Evolutionary conservation across 2,113 vertebrate species (phyloP), one percentile per base, ranked within the genome.

Genomic region (Phylloscopus trochilus): DNA sequence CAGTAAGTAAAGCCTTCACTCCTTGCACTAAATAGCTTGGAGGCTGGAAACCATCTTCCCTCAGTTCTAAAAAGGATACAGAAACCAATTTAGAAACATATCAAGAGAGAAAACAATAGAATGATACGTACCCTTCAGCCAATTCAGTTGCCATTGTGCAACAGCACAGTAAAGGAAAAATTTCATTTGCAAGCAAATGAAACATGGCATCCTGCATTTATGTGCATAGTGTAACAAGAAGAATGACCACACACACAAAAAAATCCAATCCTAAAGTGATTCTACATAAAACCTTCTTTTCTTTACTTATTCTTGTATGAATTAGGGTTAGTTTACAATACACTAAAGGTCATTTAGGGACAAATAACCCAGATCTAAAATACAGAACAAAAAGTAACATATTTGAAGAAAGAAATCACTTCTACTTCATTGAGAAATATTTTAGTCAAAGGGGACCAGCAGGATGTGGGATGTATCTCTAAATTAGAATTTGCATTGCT

Each of bases 1-100:
- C 99, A 91, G 97, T 93, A 87, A 99, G 99, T 98, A 99, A 98
- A 96, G 99, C 98, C 97, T 99, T 99, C 82, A 99, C 98, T 96
- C 99, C 99, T 86, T 99, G 98, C 44, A 99, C 98, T 47, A 99
- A 97, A 97, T 99, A 99, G 82, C 98, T 97, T 58, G 98, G 98
- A 73, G 99, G 99, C 70, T 99, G 98, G 97, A 98, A 99, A 97
- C 97, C 98, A 92, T 99, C 99, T 97, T 99, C 99, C 95, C 98
- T 98, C 62, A 99, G 97, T 93, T 99, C 99, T 99, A 58, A 83
- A 95, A 86, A 35, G 19, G 49, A 64, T 6, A 60, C 13, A 53
- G 49, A 94, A 39, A 87, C 15, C 62, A 74, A 69, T 87, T 96
- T 82, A 89, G 78, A 87, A 93, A 83, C 37, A 64, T 6, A 33